These are phyloP conservation scores for Leuciscus waleckii DNA, from an alignment of 2,797 vertebrate genomes.

Conservation along the genomic window DNA sequence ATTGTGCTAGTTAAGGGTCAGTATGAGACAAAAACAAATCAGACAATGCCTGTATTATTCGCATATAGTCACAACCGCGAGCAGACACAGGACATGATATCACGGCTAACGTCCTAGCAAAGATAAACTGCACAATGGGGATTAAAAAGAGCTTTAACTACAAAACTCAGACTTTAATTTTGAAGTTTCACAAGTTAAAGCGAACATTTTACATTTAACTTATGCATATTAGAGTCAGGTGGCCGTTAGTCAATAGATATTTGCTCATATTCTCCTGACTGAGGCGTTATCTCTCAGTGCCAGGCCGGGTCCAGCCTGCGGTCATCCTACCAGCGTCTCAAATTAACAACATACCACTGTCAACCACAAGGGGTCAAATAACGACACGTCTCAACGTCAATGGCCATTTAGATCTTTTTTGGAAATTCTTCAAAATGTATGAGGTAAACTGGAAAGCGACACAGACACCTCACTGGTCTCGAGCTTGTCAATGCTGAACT, in stretches of 20 bases:
- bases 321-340: slow-evolving; percentile 30
- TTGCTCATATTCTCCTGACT: background rate
- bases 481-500: slow-evolving; percentile 34
- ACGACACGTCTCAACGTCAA: background rate
- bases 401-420: background rate
- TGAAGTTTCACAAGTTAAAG: background rate
- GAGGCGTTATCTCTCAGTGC: slow-evolving; percentile 13
- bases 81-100: background rate
- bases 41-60: slow-evolving; percentile 43
- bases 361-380: background rate
- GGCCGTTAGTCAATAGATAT: background rate
- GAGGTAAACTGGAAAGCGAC: background rate
- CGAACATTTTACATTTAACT: background rate
- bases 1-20: slow-evolving; percentile 36
- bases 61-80: background rate
- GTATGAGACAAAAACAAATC: slow-evolving; percentile 10
- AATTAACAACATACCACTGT: background rate
- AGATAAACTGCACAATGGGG: background rate
- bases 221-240: background rate
- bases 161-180: background rate
- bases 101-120: slow-evolving; percentile 16
- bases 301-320: slow-evolving; percentile 41
- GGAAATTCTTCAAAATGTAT: slow-evolving; percentile 16
- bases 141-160: background rate
- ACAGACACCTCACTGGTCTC: background rate